Evolutionary conservation across 1,140 invertebrate genomes (phyloP).

Genomic region (Heliconius himera): DNA sequence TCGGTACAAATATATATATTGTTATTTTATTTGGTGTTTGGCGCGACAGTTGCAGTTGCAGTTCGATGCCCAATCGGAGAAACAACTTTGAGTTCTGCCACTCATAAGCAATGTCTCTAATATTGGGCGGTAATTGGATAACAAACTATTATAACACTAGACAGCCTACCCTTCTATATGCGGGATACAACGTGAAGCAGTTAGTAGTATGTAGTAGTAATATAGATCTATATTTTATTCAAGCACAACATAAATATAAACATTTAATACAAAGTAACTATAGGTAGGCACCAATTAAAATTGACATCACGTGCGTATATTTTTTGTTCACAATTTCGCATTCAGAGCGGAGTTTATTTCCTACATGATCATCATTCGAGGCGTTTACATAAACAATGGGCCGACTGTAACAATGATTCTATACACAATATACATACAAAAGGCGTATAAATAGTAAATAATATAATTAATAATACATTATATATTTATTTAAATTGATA

Average conservation of each 20-base stretch:
- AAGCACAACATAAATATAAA: conserved; percentile 1
- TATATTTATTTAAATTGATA: too few species aligned
- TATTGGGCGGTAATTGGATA: too few species aligned
- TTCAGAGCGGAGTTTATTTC: conserved; percentile 35
- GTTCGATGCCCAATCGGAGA: too few species aligned
- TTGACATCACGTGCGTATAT: conserved; percentile 30
- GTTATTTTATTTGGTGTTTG: too few species aligned
- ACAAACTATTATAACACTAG: too few species aligned
- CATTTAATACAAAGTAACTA: conserved; percentile 6
- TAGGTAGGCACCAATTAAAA: conserved; percentile 21
- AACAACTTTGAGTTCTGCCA: too few species aligned
- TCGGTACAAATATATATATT: too few species aligned
- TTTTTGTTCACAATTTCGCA: conserved; percentile 38
- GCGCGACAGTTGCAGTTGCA: too few species aligned
- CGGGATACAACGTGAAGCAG: too few species aligned
- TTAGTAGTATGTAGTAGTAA: too few species aligned
- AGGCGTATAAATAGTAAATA: background rate
- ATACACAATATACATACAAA: background rate
- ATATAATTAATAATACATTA: background rate
- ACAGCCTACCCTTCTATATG: too few species aligned
- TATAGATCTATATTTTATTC: background rate
- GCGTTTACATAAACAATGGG: conserved; percentile 27
- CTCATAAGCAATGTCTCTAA: too few species aligned
- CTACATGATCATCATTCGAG: conserved; percentile 38
- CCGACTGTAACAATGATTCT: background rate